phyloP scores from a whole-genome alignment of 2,888 invertebrate species.

The Acrocera orbiculus region DNA sequence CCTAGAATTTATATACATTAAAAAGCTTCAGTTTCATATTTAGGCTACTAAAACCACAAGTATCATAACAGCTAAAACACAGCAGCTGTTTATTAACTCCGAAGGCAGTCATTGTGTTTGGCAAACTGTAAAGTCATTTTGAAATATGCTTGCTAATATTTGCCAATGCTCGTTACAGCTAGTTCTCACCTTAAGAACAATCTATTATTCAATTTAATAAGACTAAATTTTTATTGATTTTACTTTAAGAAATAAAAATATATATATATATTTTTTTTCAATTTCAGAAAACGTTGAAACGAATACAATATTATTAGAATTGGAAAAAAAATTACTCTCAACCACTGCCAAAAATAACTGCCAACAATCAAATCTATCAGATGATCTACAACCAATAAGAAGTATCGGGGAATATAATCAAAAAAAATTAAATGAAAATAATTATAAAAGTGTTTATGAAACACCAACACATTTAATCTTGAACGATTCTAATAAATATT shows the following conservation, averaged over 20 bases:
- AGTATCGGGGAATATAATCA: too few species aligned
- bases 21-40: too few species aligned
- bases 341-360: constrained; percentile 35
- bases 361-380: constrained; percentile 19
- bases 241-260: too few species aligned
- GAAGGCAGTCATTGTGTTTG: too few species aligned
- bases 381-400: neutral
- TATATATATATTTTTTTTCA: too few species aligned
- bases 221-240: neutral
- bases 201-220: neutral
- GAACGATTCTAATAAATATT: constrained; percentile 20
- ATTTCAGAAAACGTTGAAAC: constrained; percentile 20
- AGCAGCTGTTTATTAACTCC: too few species aligned
- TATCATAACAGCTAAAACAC: too few species aligned
- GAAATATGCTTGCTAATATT: too few species aligned
- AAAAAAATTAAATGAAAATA: constrained; percentile 16
- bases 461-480: constrained; percentile 25
- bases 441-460: constrained; percentile 27
- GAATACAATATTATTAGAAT: constrained; percentile 15
- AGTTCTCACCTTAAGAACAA: neutral
- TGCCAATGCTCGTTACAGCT: neutral
- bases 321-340: constrained; percentile 27
- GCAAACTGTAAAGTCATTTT: too few species aligned
- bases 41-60: too few species aligned
- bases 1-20: too few species aligned